Evolutionary conservation across 1,140 invertebrate species (phyloP).

Genomic region (Chlorops oryzae): DNA sequence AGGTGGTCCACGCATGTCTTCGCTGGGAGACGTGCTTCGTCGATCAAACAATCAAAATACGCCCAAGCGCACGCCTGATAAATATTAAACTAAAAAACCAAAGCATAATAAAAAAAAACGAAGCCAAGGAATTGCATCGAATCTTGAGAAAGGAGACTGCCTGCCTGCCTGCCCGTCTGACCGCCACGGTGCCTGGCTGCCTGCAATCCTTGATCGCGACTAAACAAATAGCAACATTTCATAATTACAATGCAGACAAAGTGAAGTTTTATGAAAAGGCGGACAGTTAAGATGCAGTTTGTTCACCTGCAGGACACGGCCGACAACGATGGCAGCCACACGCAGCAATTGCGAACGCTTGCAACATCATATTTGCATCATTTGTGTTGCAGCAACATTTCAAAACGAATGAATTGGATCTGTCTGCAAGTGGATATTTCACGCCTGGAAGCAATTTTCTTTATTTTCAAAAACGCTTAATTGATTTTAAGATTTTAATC

Average conservation of each 20-base stretch:
- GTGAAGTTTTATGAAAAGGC: constrained; percentile 15
- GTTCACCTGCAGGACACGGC: constrained; percentile 12
- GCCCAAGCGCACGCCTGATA: constrained; percentile 19
- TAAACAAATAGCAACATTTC: constrained; percentile 18
- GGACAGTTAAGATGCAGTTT: constrained; percentile 16
- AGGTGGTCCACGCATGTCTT: constrained; percentile 20
- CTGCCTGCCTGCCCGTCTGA: too few relatives aligned
- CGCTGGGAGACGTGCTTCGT: constrained; percentile 2
- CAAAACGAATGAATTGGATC: too few relatives aligned
- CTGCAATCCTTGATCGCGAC: background rate
- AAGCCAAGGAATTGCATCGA: too few relatives aligned
- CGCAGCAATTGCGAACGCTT: background rate
- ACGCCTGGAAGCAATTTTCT: constrained; percentile 16
- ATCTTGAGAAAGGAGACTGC: too few relatives aligned
- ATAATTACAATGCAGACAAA: constrained; percentile 14
- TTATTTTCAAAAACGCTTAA: constrained; percentile 17
- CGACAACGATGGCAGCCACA: background rate
- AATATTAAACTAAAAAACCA: too few relatives aligned
- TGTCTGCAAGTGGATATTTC: constrained; percentile 15
- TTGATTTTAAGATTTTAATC: constrained; percentile 21
- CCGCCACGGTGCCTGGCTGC: too few relatives aligned
- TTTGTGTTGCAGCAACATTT: too few relatives aligned
- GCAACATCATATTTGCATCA: background rate
- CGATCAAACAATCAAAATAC: constrained; percentile 18
- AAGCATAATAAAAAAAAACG: too few relatives aligned